A percentile compares a stretch with the other conserved stretches of the same genome.
Evolutionary conservation across 37 sponge, comb jelly and placozoan genomes (phyloP).

Genomic region (Oscarella lobularis): DNA sequence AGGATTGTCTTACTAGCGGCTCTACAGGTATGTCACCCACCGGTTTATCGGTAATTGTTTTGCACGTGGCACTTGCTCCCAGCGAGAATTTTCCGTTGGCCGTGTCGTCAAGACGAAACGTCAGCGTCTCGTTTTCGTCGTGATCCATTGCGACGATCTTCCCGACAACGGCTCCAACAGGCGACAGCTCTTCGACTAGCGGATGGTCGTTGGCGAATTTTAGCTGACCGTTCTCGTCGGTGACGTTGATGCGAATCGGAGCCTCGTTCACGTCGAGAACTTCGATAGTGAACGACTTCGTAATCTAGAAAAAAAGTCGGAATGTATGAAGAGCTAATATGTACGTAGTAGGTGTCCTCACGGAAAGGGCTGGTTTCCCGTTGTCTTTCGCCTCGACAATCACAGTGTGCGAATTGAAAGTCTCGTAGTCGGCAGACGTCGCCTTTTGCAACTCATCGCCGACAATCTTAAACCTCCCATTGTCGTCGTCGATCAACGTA

Average conservation of each 20-base stretch:
- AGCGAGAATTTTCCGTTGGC: not conserved
- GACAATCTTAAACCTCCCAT: not conserved
- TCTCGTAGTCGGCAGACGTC: conserved; percentile 1
- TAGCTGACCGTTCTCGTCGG: conserved; percentile 2
- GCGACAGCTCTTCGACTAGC: not conserved
- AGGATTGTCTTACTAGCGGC: too few relatives aligned
- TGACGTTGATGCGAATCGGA: not conserved
- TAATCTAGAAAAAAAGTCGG: not conserved
- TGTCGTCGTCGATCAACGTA: not conserved
- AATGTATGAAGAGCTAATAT: not conserved
- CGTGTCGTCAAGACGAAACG: not conserved
- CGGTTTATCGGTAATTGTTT: too few relatives aligned
- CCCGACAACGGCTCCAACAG: not conserved
- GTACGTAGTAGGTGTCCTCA: not conserved
- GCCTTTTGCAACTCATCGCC: not conserved
- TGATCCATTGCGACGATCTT: not conserved
- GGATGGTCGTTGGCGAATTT: not conserved
- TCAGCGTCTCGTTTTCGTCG: not conserved
- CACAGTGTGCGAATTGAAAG: not conserved
- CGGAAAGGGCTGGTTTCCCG: not conserved
- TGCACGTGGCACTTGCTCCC: too few relatives aligned
- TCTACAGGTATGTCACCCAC: too few relatives aligned
- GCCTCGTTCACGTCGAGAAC: conserved; percentile 2
- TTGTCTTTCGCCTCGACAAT: not conserved
- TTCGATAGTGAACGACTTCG: conserved; percentile 1